Evolutionary conservation across 2,113 vertebrate species (phyloP).

Genomic region (Eubucco bourcierii): DNA sequence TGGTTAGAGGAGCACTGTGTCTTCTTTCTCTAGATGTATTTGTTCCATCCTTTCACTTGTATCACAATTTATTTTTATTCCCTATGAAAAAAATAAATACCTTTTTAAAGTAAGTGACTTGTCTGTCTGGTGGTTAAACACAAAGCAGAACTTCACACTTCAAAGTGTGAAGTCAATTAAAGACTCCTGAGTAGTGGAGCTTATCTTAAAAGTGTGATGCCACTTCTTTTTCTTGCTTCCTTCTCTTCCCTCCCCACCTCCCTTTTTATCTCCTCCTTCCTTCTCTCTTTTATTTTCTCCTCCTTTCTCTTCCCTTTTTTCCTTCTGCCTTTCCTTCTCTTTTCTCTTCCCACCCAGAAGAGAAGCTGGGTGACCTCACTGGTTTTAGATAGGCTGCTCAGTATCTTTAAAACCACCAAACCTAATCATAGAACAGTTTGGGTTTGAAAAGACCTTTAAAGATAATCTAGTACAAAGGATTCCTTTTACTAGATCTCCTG

Average conservation of each 20-base stretch:
- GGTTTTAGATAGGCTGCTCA: not conserved
- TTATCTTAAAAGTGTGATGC: not conserved
- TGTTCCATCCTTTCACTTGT: constrained; percentile 33
- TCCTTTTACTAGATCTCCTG: too few species aligned
- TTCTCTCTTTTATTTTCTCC: too few species aligned
- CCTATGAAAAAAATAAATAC: constrained; percentile 1
- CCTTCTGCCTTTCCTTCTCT: too few species aligned
- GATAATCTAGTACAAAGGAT: too few species aligned
- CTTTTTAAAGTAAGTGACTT: constrained; percentile 7
- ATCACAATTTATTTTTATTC: constrained; percentile 49
- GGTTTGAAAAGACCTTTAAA: too few species aligned
- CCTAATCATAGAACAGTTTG: not conserved
- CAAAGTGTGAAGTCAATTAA: not conserved
- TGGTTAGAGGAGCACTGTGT: not conserved
- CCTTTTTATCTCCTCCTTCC: too few species aligned
- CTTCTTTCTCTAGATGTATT: not conserved
- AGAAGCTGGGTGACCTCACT: not conserved
- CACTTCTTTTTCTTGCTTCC: not conserved
- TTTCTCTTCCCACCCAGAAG: too few species aligned
- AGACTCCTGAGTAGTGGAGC: not conserved
- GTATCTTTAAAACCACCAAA: not conserved
- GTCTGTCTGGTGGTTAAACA: not conserved
- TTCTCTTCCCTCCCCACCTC: too few species aligned
- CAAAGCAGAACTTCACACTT: not conserved
- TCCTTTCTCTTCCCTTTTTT: too few species aligned